Conservation (phyloP, 2,888 invertebrate genomes). For the Harpagoxenus sublaevis region DNA sequence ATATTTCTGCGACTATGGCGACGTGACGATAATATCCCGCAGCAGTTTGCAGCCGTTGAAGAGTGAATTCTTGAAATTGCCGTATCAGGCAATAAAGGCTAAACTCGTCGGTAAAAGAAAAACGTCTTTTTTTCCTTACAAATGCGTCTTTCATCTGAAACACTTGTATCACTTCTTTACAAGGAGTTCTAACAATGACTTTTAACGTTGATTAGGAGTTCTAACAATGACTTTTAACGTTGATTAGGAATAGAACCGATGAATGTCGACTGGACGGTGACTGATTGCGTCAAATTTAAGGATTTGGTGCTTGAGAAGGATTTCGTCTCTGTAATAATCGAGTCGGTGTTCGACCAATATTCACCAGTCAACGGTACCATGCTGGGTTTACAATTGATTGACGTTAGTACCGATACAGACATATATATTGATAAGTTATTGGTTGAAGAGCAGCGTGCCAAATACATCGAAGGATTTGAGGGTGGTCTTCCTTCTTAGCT, state of each 20-base stretch:
- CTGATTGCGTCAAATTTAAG: constrained; percentile 92
- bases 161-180: constrained; percentile 5
- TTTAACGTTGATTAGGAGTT: constrained; percentile 82
- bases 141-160: not conserved
- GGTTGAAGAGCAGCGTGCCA: constrained; percentile 89
- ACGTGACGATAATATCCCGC: constrained; percentile 88
- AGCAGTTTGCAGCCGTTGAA: constrained; percentile 88
- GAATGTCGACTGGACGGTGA: constrained; percentile 90
- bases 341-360: constrained; percentile 89
- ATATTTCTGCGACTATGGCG: constrained; percentile 90
- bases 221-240: constrained; percentile 19
- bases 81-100: constrained; percentile 90
- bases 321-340: constrained; percentile 90
- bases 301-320: constrained; percentile 90
- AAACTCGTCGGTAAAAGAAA: constrained; percentile 88
- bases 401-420: constrained; percentile 90
- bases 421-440: constrained; percentile 90
- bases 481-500: not conserved
- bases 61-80: constrained; percentile 88
- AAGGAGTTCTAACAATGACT: not conserved
- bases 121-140: not conserved
- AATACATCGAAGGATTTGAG: constrained; percentile 52
- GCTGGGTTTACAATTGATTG: constrained; percentile 90
- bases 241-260: constrained; percentile 87
- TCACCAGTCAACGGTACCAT: constrained; percentile 88